Evolutionary conservation across 2,113 vertebrate genomes (phyloP).

Genomic region (Cryptomyrus ogoouensis): DNA sequence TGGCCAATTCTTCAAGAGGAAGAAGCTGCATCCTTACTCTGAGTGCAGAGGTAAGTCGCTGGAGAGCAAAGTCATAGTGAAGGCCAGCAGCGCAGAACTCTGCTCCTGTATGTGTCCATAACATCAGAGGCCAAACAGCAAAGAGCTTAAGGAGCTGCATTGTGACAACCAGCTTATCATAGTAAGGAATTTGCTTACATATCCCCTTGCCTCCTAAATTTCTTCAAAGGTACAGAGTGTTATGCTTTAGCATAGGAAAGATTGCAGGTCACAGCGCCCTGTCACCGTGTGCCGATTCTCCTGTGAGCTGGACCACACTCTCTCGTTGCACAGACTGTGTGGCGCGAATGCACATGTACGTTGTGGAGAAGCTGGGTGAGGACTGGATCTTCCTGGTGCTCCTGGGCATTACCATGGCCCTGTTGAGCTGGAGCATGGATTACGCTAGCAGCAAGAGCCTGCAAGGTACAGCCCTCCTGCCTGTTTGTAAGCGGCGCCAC

Average conservation of each 20-base stretch:
- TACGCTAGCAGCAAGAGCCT: slow-evolving; percentile 89
- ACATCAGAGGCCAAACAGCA: background rate
- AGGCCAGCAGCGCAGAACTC: background rate
- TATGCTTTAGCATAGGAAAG: background rate
- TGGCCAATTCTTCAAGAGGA: slow-evolving; percentile 51
- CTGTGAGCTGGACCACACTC: background rate
- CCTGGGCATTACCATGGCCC: slow-evolving; percentile 89
- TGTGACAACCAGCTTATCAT: background rate
- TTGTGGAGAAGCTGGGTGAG: slow-evolving; percentile 85
- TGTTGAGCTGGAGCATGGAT: slow-evolving; percentile 97
- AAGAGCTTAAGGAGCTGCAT: background rate
- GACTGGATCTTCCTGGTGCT: slow-evolving; percentile 96
- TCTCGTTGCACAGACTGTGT: slow-evolving; percentile 65
- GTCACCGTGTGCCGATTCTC: background rate
- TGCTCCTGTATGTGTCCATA: background rate
- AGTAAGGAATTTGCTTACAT: background rate
- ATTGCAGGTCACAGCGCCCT: background rate
- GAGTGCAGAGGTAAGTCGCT: slow-evolving; percentile 73
- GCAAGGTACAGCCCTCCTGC: slow-evolving; percentile 64
- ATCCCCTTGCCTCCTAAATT: background rate
- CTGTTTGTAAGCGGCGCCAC: background rate
- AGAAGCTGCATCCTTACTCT: slow-evolving; percentile 72
- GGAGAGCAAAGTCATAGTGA: background rate
- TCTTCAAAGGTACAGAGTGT: background rate
- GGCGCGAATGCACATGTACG: slow-evolving; percentile 62